phyloP scores from a whole-genome alignment of 1,140 invertebrate species.

The Danaus melanippus region DNA sequence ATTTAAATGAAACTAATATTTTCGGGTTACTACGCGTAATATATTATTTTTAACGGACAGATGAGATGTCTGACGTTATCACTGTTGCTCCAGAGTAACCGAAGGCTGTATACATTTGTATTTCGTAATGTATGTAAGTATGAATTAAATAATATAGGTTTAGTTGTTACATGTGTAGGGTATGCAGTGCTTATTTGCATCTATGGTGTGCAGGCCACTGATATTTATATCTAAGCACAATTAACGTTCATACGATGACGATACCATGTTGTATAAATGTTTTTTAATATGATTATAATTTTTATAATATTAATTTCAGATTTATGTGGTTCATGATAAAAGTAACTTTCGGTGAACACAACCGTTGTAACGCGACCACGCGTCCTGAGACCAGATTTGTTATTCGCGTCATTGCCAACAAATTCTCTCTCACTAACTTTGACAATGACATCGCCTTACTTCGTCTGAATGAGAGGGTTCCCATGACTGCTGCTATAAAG shows the following conservation, averaged over 20 bases:
- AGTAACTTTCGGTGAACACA: constrained; percentile 87
- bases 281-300: constrained; percentile 3
- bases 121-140: too few species aligned
- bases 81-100: too few species aligned
- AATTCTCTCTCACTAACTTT: constrained; percentile 87
- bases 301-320: constrained; percentile 68
- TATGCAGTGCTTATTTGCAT: too few species aligned
- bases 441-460: constrained; percentile 89
- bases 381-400: constrained; percentile 83
- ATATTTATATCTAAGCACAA: too few species aligned
- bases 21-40: too few species aligned
- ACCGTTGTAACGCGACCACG: constrained; percentile 81
- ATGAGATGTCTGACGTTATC: too few species aligned
- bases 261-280: neutral
- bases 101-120: too few species aligned
- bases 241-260: neutral
- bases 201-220: too few species aligned
- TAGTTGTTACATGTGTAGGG: too few species aligned
- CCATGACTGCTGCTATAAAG: constrained; percentile 80
- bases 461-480: constrained; percentile 82
- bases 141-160: too few species aligned
- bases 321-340: constrained; percentile 94
- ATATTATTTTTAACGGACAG: too few species aligned
- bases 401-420: constrained; percentile 79
- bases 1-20: too few species aligned